Base-by-base conservation (phyloP, 2,888 invertebrate genomes). In the Luperina nickerlii region DNA sequence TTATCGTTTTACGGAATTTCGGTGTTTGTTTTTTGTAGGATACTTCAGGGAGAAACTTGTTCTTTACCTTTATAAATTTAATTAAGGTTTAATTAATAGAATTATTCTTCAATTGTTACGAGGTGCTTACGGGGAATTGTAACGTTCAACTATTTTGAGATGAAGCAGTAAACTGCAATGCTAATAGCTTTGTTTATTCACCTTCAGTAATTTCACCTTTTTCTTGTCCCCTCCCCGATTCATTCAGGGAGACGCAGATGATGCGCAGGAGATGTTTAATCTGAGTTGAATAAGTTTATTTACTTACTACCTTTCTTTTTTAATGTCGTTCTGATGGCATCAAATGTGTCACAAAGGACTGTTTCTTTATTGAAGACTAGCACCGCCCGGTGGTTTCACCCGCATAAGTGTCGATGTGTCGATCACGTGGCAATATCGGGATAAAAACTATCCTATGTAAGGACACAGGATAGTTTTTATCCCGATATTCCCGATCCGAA, bases 1-100 rank as follows among this genome's bases (percentile, higher is more conserved):
- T 90, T 87, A 88, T 88, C 77, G 83, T 24, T 75, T 70, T 69
- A 38, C 42, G 54, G 45, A 81, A 81, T 81, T 76, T 76, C 32
- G 48, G 63, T 67, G 78, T 70, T 85, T 84, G 81, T 84, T 86
- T 87, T 88, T 84, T 74, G 76, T 63, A 42, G 62, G 60, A 74
- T 79, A 72, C 71, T 86, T 78, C n/a, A 72, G 77, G 63, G 74
- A 78, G 63, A 20, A 20, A n/a, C 20, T 13, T 27, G 67, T 76
- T 68, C 32, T 74, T 65, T 74, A 78, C 54, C 76, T 73, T 80
- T 79, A 69, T 73, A 74, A 48, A 78, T 75, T 74, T 79, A 70
- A 85, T 87, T 87, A 79, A 76, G 74, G 71, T 63, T 67, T 13
- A 54, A 76, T 82, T 62, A 74, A 65, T 77, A 38, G 62, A 66